Base-by-base conservation (phyloP, 92 coral and sea anemone species). In the Bergia puertoricense region DNA sequence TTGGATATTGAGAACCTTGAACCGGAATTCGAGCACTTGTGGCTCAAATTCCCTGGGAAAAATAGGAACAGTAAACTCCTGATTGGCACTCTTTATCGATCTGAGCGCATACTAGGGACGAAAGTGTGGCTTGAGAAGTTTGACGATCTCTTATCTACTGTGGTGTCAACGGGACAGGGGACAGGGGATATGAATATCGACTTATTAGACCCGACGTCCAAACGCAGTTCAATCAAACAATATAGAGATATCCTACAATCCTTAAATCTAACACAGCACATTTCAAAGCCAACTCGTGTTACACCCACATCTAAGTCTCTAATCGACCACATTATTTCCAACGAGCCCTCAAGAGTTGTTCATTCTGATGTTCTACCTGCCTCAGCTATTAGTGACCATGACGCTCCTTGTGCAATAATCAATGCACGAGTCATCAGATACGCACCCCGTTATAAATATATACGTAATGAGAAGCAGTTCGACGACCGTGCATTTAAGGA, bases 341-440 rank as follows among this genome's bases (percentile, higher is more conserved):
- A 30, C 30, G 30, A 30, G 30, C 30, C 30, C 41, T 57, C 78
- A 23, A 79, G 82, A 50, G 46, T 83, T 16, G 77, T 92, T 13
- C 85, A 90, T 82, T 81, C 89, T 13, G 88, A 88, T 85, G 94
- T 92, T 45, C 85, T 90, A 20, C 92, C 91, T 13, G 76, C 91
- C 80, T 80, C 82, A 7, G n/a, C 69, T 20, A 83, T 91, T 36
- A 89, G 94, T 81, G 92, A 91, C 57, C 90, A 89, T n/a, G 68
- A 85, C 54, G 91, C 59, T n/a, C 81, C 88, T 37, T 91, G 81
- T 68, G 86, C 79, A 36, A 48, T 69, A 65, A 65, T 84, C 69
- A 89, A 89, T 62, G 44, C 77, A 44, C 43, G 71, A 68, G 91
- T 83, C 11, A 74, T 59, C 38, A 59, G 79, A 57, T 89, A 37